These are phyloP conservation scores for Venustoraphidia nigricollis DNA, from an alignment of 2,888 invertebrate species.

Conservation along the genomic window DNA sequence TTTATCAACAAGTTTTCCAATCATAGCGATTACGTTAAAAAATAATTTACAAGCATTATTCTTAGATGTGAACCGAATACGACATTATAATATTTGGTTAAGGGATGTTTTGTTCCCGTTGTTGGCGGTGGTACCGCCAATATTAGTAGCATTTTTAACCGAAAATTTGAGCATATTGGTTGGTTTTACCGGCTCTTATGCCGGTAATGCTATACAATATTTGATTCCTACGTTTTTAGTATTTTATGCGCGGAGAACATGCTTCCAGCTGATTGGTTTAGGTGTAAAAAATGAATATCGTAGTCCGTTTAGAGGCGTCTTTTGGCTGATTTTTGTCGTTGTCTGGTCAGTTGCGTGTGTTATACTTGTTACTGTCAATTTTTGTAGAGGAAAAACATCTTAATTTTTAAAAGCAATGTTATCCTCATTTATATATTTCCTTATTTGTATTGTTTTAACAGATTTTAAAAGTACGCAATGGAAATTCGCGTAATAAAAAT, in stretches of 20 bases:
- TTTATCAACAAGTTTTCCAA: conserved; percentile 87
- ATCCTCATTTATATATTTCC: too few species aligned
- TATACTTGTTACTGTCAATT: conserved; percentile 71
- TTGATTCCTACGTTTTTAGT: conserved; percentile 80
- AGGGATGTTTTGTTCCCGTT: conserved; percentile 61
- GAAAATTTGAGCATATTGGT: conserved; percentile 70
- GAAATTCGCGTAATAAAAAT: too few species aligned
- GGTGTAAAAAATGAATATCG: conserved; percentile 57
- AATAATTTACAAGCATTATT: conserved; percentile 77
- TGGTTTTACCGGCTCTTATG: conserved; percentile 87
- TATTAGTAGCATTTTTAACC: conserved; percentile 67
- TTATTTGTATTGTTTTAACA: too few species aligned
- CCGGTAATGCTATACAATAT: conserved; percentile 89
- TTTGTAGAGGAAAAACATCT: conserved; percentile 30
- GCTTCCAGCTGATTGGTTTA: conserved; percentile 46
- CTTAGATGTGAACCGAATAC: conserved; percentile 39
- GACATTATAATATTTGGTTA: conserved; percentile 44
- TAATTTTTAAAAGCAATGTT: background rate
- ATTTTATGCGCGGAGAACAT: conserved; percentile 53
- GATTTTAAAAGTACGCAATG: too few species aligned
- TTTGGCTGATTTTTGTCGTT: conserved; percentile 73
- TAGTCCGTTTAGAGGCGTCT: conserved; percentile 63
- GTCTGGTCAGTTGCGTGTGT: conserved; percentile 75
- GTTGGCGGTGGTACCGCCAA: conserved; percentile 68
- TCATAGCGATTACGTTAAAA: conserved; percentile 87